Evolutionary conservation across 2,797 vertebrate genomes (phyloP).

Genomic region (Enteromius paludinosus): DNA sequence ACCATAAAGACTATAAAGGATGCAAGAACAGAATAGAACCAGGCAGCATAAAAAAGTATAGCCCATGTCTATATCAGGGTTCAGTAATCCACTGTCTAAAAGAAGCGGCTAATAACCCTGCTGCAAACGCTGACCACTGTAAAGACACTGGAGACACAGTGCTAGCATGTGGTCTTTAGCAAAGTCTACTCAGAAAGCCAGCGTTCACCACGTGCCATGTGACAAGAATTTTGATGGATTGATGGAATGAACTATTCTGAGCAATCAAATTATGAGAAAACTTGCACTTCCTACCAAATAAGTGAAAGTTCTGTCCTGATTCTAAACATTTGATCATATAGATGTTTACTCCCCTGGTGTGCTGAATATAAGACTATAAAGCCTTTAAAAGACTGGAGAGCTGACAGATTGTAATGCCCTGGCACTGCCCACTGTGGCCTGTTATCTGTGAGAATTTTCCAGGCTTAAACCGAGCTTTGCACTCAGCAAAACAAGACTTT

Average conservation of each 20-base stretch:
- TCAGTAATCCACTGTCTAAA: conserved; percentile 60
- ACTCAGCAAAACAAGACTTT: conserved; percentile 63
- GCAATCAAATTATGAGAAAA: background rate
- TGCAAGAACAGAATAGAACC: conserved; percentile 7
- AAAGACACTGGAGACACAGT: background rate
- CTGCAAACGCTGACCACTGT: background rate
- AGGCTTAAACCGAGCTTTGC: conserved; percentile 63
- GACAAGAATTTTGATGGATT: background rate
- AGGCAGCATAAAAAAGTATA: conserved; percentile 39
- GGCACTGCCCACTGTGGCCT: background rate
- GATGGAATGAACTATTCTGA: background rate
- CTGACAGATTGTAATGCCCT: conserved; percentile 23
- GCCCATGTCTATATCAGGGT: conserved; percentile 66
- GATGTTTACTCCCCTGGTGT: background rate
- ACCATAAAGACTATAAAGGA: conserved; percentile 9
- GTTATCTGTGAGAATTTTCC: conserved; percentile 29
- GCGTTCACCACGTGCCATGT: background rate
- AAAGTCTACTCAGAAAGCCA: conserved; percentile 2
- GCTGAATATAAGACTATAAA: conserved; percentile 5
- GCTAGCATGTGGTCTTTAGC: conserved; percentile 37
- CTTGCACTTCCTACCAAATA: background rate
- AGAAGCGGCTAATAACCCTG: conserved; percentile 25
- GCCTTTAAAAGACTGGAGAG: conserved; percentile 37
- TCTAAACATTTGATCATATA: background rate
- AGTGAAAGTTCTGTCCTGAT: background rate